Conservation (phyloP, 2,797 vertebrate genomes). For the Diplodus sargus region DNA sequence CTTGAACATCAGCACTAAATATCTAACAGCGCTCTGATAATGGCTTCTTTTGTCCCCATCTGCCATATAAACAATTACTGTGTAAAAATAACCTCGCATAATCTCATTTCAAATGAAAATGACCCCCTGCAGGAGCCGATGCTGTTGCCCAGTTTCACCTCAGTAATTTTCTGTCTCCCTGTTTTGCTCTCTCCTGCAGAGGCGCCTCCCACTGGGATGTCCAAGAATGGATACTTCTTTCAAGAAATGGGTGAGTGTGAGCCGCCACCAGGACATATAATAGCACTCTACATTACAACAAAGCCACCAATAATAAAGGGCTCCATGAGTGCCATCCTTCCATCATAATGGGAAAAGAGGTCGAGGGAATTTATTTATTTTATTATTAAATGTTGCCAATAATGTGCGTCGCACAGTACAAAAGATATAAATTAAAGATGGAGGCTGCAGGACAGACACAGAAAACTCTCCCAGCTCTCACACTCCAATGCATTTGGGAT, state of each 20-base stretch:
- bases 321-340: not conserved
- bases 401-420: slow-evolving; percentile 7
- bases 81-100: slow-evolving; percentile 32
- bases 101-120: slow-evolving; percentile 9
- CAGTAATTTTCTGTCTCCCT: slow-evolving; percentile 50
- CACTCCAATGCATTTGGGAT: slow-evolving; percentile 54
- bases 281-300: not conserved
- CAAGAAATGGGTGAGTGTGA: slow-evolving; percentile 94
- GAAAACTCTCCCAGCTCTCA: slow-evolving; percentile 47
- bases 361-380: not conserved
- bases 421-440: slow-evolving; percentile 36
- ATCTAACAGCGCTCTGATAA: not conserved
- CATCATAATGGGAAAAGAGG: not conserved
- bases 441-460: slow-evolving; percentile 29
- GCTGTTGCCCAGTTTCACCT: slow-evolving; percentile 30
- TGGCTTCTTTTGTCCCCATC: slow-evolving; percentile 17
- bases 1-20: not conserved
- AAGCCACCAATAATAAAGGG: not conserved
- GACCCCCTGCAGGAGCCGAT: slow-evolving; percentile 31
- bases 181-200: slow-evolving; percentile 81
- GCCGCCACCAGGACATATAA: slow-evolving; percentile 4
- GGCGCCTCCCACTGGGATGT: slow-evolving; percentile 90
- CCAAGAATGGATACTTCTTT: slow-evolving; percentile 95
- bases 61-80: slow-evolving; percentile 28
- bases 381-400: slow-evolving; percentile 2